Conservation (phyloP, 2,113 vertebrate genomes). For the Pituophis catenifer region DNA sequence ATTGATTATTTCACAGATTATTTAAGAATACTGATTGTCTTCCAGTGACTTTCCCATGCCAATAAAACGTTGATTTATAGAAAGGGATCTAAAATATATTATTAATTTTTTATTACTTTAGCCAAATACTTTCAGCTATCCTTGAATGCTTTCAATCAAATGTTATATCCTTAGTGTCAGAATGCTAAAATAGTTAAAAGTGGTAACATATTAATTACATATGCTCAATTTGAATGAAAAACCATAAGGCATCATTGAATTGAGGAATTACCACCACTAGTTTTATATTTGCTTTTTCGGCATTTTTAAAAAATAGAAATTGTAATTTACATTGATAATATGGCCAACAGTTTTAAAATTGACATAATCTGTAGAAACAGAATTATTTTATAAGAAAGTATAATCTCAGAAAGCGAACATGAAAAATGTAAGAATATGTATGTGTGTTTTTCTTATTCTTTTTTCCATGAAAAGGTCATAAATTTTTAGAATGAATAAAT, state of each 20-base stretch:
- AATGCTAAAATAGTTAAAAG: not conserved
- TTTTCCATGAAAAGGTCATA: slow-evolving; percentile 9
- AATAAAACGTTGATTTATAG: not conserved
- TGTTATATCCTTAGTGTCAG: not conserved
- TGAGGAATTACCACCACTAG: not conserved
- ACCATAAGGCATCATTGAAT: not conserved
- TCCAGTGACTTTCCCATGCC: not conserved
- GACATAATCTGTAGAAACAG: not conserved
- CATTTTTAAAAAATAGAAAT: not conserved
- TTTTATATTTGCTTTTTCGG: not conserved
- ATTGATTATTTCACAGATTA: not conserved
- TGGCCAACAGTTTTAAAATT: not conserved
- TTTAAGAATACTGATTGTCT: not conserved
- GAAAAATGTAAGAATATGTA: not conserved
- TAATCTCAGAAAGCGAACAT: not conserved
- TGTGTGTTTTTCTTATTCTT: not conserved
- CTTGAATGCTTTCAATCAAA: not conserved
- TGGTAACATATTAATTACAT: not conserved
- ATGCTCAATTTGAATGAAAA: no score
- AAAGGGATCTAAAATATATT: not conserved
- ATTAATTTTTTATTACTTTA: not conserved
- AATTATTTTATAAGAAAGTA: not conserved
- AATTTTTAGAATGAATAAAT: slow-evolving; percentile 32
- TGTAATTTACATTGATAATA: not conserved
- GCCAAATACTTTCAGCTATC: not conserved